Base-by-base conservation (phyloP, 2,797 vertebrate species). In the Telmatherina bonti region DNA sequence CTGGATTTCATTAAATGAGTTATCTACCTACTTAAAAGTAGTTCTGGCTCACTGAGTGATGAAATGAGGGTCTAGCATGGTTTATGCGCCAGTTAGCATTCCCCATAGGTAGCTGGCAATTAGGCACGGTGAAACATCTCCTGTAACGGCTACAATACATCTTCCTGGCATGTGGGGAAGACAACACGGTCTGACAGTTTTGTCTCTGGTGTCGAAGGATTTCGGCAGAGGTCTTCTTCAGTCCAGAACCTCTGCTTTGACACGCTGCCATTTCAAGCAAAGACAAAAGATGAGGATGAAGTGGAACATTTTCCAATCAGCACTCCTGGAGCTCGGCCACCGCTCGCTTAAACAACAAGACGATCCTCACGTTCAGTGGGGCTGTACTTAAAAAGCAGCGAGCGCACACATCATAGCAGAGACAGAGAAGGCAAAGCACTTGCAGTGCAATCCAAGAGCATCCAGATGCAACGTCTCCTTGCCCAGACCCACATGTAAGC, bases 21-120 rank as follows among this genome's bases (percentile, higher is more conserved):
- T 88, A 84, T 89, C 82, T 78, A 27, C 71, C 74, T 70, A 72
- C 67, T 82, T 82, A 81, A 77, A 80, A 83, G 62, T 72, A 82
- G 82, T 80, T 88, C 82, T 82, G 85, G 81, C 79, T 84, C 84
- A 88, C 56, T 85, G 88, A 80, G 76, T 76, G 81, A 85, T 86
- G 87, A 91, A 91, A 92, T 92, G 84, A 80, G 76, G 70, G 56
- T 76, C 76, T 33, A 30, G 67, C 79, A 62, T 51, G 53, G 69
- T 88, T 89, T 76, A 72, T 73, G 87, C 89, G 79, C 73, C 80
- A 70, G 63, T 68, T 78, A 81, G 72, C 58, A 67, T 83, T 80
- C 70, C 64, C 86, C 81, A 74, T 81, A 80, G 74, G 78, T 84
- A 82, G 70, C 77, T 76, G 75, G 77, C 77, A 88, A 89, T 90